Conservation (phyloP, 2,113 vertebrate genomes). For the Galemys pyrenaicus region DNA sequence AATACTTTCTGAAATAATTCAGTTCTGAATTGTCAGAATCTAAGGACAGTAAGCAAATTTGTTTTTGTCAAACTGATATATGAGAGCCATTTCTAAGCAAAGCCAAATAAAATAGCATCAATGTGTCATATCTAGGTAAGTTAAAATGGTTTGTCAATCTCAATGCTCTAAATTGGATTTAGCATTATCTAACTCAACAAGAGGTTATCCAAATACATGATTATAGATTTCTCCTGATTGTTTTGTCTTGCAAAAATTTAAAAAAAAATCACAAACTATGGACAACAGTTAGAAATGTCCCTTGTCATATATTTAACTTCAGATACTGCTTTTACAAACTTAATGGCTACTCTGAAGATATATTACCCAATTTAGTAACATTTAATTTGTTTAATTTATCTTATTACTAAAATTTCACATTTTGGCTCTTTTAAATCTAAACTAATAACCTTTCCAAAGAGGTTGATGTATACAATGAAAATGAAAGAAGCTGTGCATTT, state of each 20-base stretch:
- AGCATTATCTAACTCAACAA: not conserved
- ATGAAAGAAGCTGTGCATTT: not conserved
- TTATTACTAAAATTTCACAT: not conserved
- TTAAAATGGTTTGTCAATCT: not conserved
- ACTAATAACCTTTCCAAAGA: not conserved
- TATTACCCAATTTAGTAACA: not conserved
- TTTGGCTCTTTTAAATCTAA: not conserved
- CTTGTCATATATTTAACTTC: not conserved
- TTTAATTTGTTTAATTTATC: not conserved
- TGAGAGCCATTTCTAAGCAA: not conserved
- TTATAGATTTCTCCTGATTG: not conserved
- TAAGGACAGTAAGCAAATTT: not conserved
- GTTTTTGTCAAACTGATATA: not conserved
- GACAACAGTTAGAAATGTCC: not conserved
- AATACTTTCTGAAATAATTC: not conserved
- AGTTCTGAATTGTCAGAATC: not conserved
- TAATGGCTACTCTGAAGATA: not conserved
- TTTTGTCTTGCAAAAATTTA: not conserved
- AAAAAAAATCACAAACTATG: not conserved
- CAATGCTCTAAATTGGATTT: not conserved
- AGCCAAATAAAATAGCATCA: not conserved
- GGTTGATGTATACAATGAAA: not conserved
- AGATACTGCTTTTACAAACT: not conserved
- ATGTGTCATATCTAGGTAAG: not conserved
- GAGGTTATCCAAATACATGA: not conserved